Evolutionary conservation across 2,797 vertebrate genomes (phyloP).

Genomic region (Sebastes jordani): DNA sequence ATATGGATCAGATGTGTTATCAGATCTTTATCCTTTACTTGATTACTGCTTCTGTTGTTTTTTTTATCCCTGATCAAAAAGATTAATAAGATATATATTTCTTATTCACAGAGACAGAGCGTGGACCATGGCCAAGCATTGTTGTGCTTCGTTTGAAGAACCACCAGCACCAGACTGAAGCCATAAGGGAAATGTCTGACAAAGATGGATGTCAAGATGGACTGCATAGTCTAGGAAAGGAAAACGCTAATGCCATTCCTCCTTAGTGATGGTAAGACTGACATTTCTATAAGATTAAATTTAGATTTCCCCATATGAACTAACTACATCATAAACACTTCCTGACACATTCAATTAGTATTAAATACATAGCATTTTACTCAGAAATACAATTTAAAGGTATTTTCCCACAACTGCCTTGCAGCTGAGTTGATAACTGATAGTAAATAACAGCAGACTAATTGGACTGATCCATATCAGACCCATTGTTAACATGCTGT

Average conservation of each 20-base stretch:
- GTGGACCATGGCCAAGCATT: neutral
- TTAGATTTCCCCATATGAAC: neutral
- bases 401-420: neutral
- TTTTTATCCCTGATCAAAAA: neutral
- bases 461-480: neutral
- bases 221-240: neutral
- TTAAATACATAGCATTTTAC: neutral
- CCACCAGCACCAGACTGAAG: conserved; percentile 55
- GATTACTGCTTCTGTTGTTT: neutral
- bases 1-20: neutral
- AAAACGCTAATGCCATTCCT: neutral
- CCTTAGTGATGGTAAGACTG: conserved; percentile 10
- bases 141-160: conserved; percentile 7
- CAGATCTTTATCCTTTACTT: neutral
- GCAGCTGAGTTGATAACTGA: neutral
- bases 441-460: neutral
- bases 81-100: neutral
- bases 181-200: neutral
- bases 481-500: neutral
- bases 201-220: neutral
- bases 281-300: rapidly evolving
- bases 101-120: neutral
- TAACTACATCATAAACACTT: neutral
- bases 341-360: neutral
- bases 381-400: neutral